phyloP scores from a whole-genome alignment of 2,113 vertebrate species.

The Xiphorhynchus elegans region DNA sequence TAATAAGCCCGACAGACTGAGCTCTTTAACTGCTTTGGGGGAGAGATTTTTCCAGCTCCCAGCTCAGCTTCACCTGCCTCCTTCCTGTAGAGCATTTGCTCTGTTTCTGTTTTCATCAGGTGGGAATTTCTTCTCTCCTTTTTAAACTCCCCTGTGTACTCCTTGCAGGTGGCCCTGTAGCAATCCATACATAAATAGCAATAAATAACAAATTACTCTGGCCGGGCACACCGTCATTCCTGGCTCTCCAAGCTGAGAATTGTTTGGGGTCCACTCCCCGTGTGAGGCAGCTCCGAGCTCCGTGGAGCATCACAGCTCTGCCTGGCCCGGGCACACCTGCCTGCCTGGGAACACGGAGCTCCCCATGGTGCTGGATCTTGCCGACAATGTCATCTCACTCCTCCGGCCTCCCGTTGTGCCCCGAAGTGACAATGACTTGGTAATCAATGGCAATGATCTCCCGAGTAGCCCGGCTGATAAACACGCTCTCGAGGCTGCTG shows the following conservation, averaged over 20 bases:
- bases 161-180: not conserved
- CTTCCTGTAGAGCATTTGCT: not conserved
- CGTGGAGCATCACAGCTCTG: not conserved
- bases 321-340: not conserved
- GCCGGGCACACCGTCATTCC: not conserved
- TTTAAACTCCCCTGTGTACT: not conserved
- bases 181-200: not conserved
- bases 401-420: not conserved
- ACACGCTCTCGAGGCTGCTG: not conserved
- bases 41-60: not conserved
- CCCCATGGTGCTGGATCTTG: not conserved
- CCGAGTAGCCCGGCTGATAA: conserved; percentile 32
- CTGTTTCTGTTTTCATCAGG: not conserved
- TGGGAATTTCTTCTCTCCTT: not conserved
- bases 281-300: not conserved
- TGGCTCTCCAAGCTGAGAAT: not conserved
- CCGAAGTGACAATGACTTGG: conserved; percentile 45
- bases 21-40: not conserved
- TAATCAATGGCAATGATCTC: conserved; percentile 58
- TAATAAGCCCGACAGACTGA: not conserved
- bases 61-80: not conserved
- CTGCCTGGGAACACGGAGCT: not conserved
- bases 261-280: too few species aligned
- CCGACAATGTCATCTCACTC: not conserved
- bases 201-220: not conserved